A percentile compares a stretch with the other conserved stretches of the same genome.
Conservation (phyloP, 2,797 vertebrate genomes). For the Hydrocynus forskahlii region DNA sequence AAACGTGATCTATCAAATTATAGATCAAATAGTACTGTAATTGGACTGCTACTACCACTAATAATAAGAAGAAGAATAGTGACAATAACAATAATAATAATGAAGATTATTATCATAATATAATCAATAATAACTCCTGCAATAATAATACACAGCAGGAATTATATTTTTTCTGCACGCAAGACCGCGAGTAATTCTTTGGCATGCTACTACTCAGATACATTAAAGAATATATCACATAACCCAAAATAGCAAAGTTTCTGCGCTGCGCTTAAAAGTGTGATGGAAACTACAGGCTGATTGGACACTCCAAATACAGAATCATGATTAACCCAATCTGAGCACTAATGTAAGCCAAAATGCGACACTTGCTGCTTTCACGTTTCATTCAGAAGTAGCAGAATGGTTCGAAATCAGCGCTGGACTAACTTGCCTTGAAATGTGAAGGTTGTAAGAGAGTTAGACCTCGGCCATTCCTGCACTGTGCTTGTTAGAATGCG, state of each 20-base stretch:
- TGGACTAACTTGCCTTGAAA: neutral
- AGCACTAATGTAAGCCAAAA: neutral
- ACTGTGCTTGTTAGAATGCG: neutral
- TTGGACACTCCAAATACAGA: neutral
- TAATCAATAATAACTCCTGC: too few species aligned
- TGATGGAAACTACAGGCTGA: neutral
- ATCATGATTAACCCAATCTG: neutral
- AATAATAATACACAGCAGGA: neutral
- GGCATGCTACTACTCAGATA: neutral
- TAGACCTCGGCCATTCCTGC: neutral
- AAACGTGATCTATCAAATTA: too few species aligned
- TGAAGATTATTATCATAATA: too few species aligned
- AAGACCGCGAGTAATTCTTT: neutral
- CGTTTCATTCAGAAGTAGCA: neutral
- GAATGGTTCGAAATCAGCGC: neutral
- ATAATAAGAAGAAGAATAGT: too few species aligned
- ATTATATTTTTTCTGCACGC: neutral
- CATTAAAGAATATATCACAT: neutral
- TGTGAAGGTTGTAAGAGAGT: neutral
- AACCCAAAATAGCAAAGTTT: neutral
- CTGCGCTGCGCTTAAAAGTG: neutral
- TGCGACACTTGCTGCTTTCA: too few species aligned
- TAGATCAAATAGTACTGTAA: too few species aligned
- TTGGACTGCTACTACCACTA: too few species aligned
- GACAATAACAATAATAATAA: too few species aligned